Conservation (phyloP, 1,140 invertebrate genomes). For the Chionoecetes opilio region DNA sequence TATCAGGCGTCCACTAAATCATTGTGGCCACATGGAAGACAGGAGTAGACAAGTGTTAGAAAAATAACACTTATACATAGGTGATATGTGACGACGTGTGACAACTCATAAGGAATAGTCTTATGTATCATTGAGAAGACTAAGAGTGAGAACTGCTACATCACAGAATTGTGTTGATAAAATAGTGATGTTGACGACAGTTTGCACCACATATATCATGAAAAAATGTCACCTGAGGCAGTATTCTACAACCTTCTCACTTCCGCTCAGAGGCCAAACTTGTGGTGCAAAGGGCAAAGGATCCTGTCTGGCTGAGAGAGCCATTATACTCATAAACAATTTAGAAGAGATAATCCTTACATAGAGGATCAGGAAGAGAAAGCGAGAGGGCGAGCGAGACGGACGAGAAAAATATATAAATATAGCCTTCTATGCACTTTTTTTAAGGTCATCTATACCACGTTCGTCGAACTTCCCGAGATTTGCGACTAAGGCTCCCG, state of each 20-base stretch:
- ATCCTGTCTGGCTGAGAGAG: background rate
- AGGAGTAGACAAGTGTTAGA: background rate
- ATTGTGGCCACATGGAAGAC: background rate
- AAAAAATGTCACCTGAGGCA: background rate
- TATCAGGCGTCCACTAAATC: background rate
- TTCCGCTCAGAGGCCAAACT: background rate
- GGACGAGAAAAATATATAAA: constrained; percentile 59
- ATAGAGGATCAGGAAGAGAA: constrained; percentile 31
- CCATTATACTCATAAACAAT: constrained; percentile 22
- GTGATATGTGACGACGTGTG: background rate
- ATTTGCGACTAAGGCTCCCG: background rate
- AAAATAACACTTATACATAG: background rate
- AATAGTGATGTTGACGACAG: background rate
- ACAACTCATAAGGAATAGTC: background rate
- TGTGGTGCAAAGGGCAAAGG: constrained; percentile 10
- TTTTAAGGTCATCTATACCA: constrained; percentile 11
- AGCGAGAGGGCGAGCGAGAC: constrained; percentile 23
- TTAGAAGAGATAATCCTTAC: constrained; percentile 30
- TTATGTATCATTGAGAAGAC: background rate
- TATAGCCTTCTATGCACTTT: constrained; percentile 36
- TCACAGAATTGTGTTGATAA: background rate
- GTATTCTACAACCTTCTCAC: background rate
- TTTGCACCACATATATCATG: background rate
- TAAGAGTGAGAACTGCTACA: background rate
- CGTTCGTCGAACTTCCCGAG: background rate